phyloP scores from a whole-genome alignment of 2,113 vertebrate genomes.

The Pardalotus punctatus region DNA sequence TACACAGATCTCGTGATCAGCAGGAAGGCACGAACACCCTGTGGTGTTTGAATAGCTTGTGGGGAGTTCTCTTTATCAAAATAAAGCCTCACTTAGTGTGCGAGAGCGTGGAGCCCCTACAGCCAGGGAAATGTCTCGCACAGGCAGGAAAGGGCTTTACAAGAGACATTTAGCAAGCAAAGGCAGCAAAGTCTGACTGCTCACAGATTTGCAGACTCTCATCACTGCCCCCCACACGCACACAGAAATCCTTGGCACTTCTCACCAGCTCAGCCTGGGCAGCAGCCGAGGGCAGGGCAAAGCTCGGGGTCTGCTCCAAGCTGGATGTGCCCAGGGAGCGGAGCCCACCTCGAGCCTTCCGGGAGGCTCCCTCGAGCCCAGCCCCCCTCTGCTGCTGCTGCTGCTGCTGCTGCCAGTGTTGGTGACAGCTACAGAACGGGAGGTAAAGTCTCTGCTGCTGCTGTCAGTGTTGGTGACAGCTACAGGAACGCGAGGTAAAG shows the following conservation, averaged over 20 bases:
- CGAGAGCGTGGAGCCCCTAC: background rate
- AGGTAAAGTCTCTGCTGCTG: background rate
- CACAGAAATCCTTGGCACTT: background rate
- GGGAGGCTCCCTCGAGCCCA: background rate
- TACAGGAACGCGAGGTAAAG: background rate
- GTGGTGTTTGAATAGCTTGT: background rate
- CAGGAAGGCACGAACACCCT: background rate
- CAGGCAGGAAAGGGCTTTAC: background rate
- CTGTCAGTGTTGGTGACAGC: background rate
- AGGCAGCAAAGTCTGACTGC: background rate
- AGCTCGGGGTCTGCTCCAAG: rapidly evolving
- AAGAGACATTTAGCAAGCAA: background rate
- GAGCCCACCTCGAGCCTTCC: background rate
- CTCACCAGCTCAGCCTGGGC: background rate
- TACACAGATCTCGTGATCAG: background rate
- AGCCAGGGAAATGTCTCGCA: background rate
- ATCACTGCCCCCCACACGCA: too few relatives aligned
- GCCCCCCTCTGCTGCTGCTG: background rate
- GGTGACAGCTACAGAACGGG: background rate
- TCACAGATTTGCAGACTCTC: background rate
- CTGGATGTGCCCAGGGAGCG: rapidly evolving
- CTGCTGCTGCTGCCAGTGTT: background rate
- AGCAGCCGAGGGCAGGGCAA: background rate
- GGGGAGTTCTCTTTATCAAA: background rate
- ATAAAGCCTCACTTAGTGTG: background rate